phyloP scores from a whole-genome alignment of 2,797 vertebrate genomes.

The Cygnus olor region DNA sequence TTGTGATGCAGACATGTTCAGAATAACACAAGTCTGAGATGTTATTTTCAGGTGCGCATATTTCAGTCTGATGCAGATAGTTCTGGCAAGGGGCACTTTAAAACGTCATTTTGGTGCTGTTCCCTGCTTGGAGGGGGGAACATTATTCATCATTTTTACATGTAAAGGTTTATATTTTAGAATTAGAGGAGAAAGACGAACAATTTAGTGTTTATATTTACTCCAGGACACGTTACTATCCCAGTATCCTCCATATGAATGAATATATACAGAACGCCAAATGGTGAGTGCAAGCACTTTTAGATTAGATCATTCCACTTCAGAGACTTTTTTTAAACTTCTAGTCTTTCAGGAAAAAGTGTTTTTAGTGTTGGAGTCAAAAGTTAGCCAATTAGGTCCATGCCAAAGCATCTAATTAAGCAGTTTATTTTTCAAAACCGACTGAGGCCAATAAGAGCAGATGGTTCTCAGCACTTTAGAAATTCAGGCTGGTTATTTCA shows the following conservation, averaged over 20 bases:
- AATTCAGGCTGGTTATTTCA: background rate
- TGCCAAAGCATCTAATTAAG: background rate
- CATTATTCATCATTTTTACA: background rate
- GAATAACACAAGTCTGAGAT: background rate
- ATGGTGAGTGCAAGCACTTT: background rate
- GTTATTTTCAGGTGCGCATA: background rate
- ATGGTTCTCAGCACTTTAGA: background rate
- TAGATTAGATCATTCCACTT: background rate
- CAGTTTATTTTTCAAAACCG: background rate
- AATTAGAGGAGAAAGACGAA: background rate
- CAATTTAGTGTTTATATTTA: background rate
- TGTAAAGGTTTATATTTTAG: conserved; percentile 10
- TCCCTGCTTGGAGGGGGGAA: background rate
- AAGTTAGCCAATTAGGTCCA: background rate
- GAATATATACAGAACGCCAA: background rate
- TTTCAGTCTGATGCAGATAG: conserved; percentile 9
- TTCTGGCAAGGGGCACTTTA: background rate
- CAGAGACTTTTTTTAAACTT: background rate
- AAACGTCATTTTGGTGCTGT: background rate
- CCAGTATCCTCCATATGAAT: background rate
- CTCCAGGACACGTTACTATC: background rate
- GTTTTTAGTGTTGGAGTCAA: background rate
- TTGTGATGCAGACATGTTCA: background rate
- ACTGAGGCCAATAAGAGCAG: background rate
- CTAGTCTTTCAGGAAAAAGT: background rate